Evolutionary conservation across 2,113 vertebrate genomes (phyloP), one percentile per base, ranked within the genome.

Genomic region (Rostratula benghalensis): DNA sequence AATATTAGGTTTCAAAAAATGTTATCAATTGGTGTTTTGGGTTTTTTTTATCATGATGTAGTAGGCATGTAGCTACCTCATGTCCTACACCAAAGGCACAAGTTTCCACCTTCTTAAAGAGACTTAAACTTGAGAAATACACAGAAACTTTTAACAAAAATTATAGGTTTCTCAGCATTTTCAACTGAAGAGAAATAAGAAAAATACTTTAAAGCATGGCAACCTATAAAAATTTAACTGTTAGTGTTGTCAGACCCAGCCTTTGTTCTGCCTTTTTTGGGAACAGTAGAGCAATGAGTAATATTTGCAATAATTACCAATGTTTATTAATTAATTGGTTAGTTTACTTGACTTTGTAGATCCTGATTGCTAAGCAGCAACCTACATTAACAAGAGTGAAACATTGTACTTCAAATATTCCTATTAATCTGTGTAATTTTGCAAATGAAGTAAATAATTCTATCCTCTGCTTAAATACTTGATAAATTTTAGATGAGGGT

Each of bases 1-100:
- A 91, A 43, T 50, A 24, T 56, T 23, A 39, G 6, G 6, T 43
- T 77, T 83, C 41, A 43, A 28, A 68, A 85, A 86, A 59, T 6
- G 1, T 67, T 50, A 39, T 2, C 27, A 39, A 3, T 23, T 9
- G n/a, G n/a, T n/a, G n/a, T n/a, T n/a, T n/a, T n/a, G n/a, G n/a
- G 6, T 30, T 19, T 23, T 59, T 33, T n/a, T 73, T 17, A 21
- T 45, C 19, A 27, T 21, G 1, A 46, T 37, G 45, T 45, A 48
- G 9, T 46, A 50, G 33, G 15, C 27, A 65, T 1, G 1, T 28
- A 71, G 46, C 12, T 90, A 46, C 46, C 60, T 48, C 17, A 25
- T 39, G 28, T n/a, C 28, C 13, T 25, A 50, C 18, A 59, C 6
- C 16, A 56, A 85, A 57, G 10, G 21, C 3, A 56, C 24, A n/a